Percentiles rank a stretch among this genome's conserved stretches.
Conservation (phyloP, 2,797 vertebrate genomes). For the Tenualosa thibaudeaui region DNA sequence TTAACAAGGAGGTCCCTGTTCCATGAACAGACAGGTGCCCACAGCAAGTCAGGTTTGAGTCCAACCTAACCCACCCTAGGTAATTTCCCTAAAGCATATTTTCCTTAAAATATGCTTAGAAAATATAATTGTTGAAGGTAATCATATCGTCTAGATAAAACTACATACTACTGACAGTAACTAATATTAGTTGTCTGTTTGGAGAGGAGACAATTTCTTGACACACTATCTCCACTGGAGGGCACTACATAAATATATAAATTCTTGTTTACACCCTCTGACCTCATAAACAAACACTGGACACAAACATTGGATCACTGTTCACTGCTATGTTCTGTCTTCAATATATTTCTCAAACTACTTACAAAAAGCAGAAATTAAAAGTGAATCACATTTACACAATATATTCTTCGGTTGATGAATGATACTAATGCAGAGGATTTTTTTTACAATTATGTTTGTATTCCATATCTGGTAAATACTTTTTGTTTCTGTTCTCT, state of each 20-base stretch:
- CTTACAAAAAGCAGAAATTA: too few relatives aligned
- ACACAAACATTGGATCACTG: background rate
- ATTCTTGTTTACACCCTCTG: background rate
- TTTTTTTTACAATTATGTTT: background rate
- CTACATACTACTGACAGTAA: too few relatives aligned
- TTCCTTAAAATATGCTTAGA: too few relatives aligned
- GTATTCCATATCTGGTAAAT: background rate
- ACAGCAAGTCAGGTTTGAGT: too few relatives aligned
- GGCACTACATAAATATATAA: background rate
- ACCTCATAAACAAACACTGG: background rate
- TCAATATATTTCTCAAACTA: background rate
- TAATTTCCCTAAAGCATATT: too few relatives aligned
- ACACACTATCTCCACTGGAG: background rate
- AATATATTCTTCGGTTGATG: background rate
- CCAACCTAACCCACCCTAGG: too few relatives aligned
- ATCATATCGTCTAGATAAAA: too few relatives aligned
- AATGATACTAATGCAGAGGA: background rate
- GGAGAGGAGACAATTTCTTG: background rate
- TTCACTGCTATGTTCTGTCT: background rate
- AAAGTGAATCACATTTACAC: background rate
- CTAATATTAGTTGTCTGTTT: too few relatives aligned
- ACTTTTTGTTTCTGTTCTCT: background rate
- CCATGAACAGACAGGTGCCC: too few relatives aligned
- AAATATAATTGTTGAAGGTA: too few relatives aligned
- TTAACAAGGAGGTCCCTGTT: too few relatives aligned